These are phyloP conservation scores for Leptinotarsa lineolata DNA, from an alignment of 1,140 invertebrate genomes.

Conservation along the genomic window DNA sequence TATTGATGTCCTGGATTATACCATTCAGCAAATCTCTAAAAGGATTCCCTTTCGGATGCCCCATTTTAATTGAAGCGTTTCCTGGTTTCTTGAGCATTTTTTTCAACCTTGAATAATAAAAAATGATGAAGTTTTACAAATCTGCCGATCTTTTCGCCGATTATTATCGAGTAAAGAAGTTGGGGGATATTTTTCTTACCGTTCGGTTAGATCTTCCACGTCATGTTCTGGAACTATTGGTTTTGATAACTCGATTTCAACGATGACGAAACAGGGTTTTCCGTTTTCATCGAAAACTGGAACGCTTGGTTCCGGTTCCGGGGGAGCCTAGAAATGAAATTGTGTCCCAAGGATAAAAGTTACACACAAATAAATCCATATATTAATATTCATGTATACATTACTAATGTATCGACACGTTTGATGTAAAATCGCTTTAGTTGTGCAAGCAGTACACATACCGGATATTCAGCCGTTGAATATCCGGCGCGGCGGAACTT, in stretches of 20 bases:
- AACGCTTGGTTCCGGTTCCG: constrained; percentile 42
- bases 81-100: background rate
- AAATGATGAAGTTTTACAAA: too few species aligned
- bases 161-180: too few species aligned
- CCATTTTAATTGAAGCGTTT: background rate
- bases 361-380: too few species aligned
- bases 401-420: too few species aligned
- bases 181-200: constrained; percentile 21
- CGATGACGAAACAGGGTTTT: constrained; percentile 44
- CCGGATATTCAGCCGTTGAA: too few species aligned
- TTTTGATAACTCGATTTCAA: constrained; percentile 47
- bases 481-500: too few species aligned
- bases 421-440: too few species aligned
- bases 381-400: too few species aligned
- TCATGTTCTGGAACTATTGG: constrained; percentile 36
- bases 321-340: background rate
- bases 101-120: background rate
- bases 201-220: constrained; percentile 40
- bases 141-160: too few species aligned
- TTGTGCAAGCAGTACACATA: too few species aligned
- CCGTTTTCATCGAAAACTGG: constrained; percentile 43
- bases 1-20: constrained; percentile 28
- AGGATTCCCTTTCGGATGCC: background rate
- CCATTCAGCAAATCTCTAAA: background rate
- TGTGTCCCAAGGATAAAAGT: too few species aligned